Conservation (phyloP, 2,888 invertebrate species). For the Zaprionus lineosus region DNA sequence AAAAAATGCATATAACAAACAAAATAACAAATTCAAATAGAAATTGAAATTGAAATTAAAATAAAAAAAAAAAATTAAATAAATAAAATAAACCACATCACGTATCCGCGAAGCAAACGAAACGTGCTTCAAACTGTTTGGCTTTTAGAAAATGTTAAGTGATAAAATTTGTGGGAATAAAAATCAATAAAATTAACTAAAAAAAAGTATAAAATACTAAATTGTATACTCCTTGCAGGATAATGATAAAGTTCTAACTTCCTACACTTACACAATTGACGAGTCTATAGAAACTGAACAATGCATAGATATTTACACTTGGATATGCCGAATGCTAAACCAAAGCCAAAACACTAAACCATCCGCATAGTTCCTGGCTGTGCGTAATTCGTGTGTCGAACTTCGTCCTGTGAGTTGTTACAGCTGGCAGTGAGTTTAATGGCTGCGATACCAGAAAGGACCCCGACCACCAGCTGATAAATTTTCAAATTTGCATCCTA, state of each 20-base stretch:
- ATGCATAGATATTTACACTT: no score
- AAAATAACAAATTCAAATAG: neutral
- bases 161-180: no score
- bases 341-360: neutral
- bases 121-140: no score
- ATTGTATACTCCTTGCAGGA: no score
- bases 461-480: slow-evolving; percentile 30
- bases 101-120: neutral
- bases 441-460: slow-evolving; percentile 11
- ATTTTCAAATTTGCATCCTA: slow-evolving; percentile 59
- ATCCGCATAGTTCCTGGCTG: slow-evolving; percentile 14
- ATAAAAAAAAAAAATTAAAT: neutral
- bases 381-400: slow-evolving; percentile 27
- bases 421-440: slow-evolving; percentile 1
- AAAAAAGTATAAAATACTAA: no score
- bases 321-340: neutral
- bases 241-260: no score
- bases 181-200: no score
- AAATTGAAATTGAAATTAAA: neutral
- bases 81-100: neutral
- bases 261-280: no score
- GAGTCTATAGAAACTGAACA: no score
- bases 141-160: no score
- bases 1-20: neutral
- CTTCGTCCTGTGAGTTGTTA: slow-evolving; percentile 22